A percentile compares a stretch with the other conserved stretches of the same genome.
Conservation (phyloP, 2,888 invertebrate genomes). For the Petrolisthes manimaculis region DNA sequence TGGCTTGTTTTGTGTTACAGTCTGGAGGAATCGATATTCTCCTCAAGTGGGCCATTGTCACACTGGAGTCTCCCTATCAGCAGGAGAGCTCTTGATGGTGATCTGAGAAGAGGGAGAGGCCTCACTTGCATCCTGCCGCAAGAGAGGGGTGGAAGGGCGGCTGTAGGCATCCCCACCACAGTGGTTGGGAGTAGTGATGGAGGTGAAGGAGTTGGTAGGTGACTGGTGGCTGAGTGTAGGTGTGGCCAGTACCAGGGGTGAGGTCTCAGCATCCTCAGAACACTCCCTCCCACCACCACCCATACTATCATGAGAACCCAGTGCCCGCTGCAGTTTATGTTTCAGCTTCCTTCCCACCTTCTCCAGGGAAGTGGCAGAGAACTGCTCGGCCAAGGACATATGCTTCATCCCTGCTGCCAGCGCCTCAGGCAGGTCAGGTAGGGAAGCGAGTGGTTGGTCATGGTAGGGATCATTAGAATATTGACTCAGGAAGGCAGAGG, state of each 20-base stretch:
- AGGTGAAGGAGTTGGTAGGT: slow-evolving; percentile 13
- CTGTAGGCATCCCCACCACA: slow-evolving; percentile 21
- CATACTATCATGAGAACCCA: slow-evolving; percentile 51
- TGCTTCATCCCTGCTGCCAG: slow-evolving; percentile 37
- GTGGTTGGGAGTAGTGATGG: slow-evolving; percentile 12
- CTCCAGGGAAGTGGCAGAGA: slow-evolving; percentile 57
- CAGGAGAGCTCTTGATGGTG: slow-evolving; percentile 30
- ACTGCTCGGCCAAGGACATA: slow-evolving; percentile 57
- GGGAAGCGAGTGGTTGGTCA: slow-evolving; percentile 38
- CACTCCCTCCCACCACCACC: slow-evolving; percentile 5
- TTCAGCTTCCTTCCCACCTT: slow-evolving; percentile 50
- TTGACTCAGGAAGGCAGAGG: neutral
- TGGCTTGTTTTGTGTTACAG: too few relatives aligned
- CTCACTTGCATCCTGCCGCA: slow-evolving; percentile 41
- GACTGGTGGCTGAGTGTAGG: slow-evolving; percentile 37
- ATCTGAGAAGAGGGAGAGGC: slow-evolving; percentile 40
- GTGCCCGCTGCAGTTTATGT: slow-evolving; percentile 54
- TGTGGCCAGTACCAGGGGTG: slow-evolving; percentile 58
- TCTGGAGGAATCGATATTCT: too few relatives aligned
- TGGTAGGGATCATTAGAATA: neutral
- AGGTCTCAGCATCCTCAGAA: slow-evolving; percentile 56
- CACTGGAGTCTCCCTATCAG: slow-evolving; percentile 53
- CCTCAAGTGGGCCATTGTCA: slow-evolving; percentile 7
- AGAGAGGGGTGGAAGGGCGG: slow-evolving; percentile 35
- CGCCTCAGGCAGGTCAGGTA: slow-evolving; percentile 43